phyloP scores from a whole-genome alignment of 1,140 invertebrate genomes.

The Aphis craccivora region DNA sequence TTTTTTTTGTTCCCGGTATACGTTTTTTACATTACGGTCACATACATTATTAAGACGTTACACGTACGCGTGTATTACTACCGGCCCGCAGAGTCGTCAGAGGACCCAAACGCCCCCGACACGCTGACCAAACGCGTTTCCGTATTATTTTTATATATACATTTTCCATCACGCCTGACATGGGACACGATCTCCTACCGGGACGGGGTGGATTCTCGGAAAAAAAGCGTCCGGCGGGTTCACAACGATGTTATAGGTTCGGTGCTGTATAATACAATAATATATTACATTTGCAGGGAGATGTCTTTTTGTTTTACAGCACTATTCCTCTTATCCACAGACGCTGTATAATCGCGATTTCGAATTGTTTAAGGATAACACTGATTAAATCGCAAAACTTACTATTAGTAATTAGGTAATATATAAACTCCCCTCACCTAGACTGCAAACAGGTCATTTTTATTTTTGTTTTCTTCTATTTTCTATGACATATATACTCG shows the following conservation, averaged over 20 bases:
- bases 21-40: slow-evolving; percentile 22
- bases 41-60: slow-evolving; percentile 36
- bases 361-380: background rate
- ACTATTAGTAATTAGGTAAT: too few species aligned
- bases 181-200: background rate
- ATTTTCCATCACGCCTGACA: background rate
- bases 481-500: too few species aligned
- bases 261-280: background rate
- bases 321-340: background rate
- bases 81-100: background rate
- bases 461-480: too few species aligned
- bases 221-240: background rate
- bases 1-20: background rate
- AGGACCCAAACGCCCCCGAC: background rate
- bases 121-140: background rate
- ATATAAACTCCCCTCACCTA: too few species aligned
- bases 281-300: background rate
- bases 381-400: background rate
- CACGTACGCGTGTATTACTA: background rate
- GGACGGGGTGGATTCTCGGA: background rate
- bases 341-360: background rate
- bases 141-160: background rate
- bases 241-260: background rate
- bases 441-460: too few species aligned
- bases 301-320: background rate